These are phyloP conservation scores for Plebejus argus DNA, from an alignment of 2,888 invertebrate species.

Conservation along the genomic window DNA sequence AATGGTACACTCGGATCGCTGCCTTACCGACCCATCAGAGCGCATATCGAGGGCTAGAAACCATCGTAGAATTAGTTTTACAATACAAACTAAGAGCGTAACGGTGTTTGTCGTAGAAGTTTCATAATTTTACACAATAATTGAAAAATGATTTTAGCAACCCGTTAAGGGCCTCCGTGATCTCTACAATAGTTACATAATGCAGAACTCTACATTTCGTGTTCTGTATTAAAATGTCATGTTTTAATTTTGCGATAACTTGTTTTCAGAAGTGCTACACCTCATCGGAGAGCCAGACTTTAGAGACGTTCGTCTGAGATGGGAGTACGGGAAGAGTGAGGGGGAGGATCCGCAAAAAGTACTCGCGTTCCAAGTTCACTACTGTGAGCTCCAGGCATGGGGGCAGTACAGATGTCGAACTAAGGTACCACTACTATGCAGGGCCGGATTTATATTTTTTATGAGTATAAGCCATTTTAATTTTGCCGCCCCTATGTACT, in stretches of 20 bases:
- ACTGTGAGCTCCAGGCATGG: slow-evolving; percentile 90
- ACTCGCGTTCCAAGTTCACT: slow-evolving; percentile 85
- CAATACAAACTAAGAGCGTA: slow-evolving; percentile 43
- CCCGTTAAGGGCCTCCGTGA: too few species aligned
- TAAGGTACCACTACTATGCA: slow-evolving; percentile 65
- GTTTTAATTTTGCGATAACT: neutral
- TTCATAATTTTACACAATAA: neutral
- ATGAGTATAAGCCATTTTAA: too few species aligned
- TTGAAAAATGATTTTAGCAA: neutral
- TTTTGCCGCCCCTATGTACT: too few species aligned
- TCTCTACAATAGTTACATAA: too few species aligned
- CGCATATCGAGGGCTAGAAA: slow-evolving; percentile 47
- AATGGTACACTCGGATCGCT: slow-evolving; percentile 65
- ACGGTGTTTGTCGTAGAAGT: slow-evolving; percentile 39
- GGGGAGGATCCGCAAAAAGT: slow-evolving; percentile 67
- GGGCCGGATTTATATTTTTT: too few species aligned
- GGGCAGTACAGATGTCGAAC: slow-evolving; percentile 88
- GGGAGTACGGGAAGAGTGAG: slow-evolving; percentile 79
- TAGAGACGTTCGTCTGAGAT: slow-evolving; percentile 82
- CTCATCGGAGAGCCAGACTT: slow-evolving; percentile 85
- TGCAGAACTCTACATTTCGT: too few species aligned
- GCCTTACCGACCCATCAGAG: slow-evolving; percentile 55
- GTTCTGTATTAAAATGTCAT: neutral
- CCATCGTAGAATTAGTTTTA: slow-evolving; percentile 47
- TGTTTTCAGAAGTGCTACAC: slow-evolving; percentile 80